phyloP scores from a whole-genome alignment of 2,888 invertebrate genomes.

The Escarpia spicata region DNA sequence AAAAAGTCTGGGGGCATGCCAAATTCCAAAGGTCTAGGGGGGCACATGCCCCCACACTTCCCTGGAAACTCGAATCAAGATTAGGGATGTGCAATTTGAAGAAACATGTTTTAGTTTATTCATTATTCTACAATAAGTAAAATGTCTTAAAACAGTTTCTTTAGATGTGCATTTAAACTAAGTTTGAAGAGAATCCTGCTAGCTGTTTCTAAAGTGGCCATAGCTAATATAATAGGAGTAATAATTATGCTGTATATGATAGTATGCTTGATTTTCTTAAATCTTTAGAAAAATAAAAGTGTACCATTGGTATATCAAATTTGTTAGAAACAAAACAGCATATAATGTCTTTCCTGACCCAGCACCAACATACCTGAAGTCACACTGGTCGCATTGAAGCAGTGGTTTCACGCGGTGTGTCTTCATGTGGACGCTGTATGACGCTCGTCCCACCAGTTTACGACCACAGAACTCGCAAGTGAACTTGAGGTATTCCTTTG shows the following conservation, averaged over 20 bases:
- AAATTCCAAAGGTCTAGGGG: no score
- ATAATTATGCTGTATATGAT: not conserved
- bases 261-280: not conserved
- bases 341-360: not conserved
- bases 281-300: not conserved
- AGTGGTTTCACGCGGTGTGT: constrained; percentile 13
- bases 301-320: not conserved
- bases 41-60: no score
- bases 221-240: no score
- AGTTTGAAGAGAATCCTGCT: no score
- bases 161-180: no score
- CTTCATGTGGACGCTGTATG: constrained; percentile 8
- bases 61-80: no score
- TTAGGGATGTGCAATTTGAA: no score
- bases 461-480: constrained; percentile 3
- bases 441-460: not conserved
- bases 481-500: constrained; percentile 6
- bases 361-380: constrained; percentile 14
- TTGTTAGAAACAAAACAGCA: not conserved
- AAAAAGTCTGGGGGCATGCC: no score
- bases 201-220: no score
- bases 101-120: no score
- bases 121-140: no score
- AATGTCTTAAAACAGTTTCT: no score
- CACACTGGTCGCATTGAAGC: constrained; percentile 21